Evolutionary conservation across 2,888 invertebrate species (phyloP).

Genomic region (Drosophila colorata): DNA sequence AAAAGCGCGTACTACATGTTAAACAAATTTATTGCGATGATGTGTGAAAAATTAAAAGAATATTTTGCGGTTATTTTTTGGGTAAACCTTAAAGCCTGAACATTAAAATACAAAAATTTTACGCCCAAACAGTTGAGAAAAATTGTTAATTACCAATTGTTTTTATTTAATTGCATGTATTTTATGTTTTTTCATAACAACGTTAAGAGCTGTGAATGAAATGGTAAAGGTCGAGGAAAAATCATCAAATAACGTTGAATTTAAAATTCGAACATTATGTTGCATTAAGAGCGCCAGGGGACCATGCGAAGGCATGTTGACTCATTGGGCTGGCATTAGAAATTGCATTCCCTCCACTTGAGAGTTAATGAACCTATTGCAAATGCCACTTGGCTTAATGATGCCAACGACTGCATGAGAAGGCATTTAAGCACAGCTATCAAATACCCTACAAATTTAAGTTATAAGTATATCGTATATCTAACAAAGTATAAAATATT

Average conservation of each 20-base stretch:
- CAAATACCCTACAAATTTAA: slow-evolving; percentile 18
- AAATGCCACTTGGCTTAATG: slow-evolving; percentile 31
- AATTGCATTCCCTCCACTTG: slow-evolving; percentile 3
- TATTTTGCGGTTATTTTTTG: slow-evolving; percentile 19
- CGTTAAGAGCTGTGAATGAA: neutral
- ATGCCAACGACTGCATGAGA: neutral
- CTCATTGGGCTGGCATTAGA: slow-evolving; percentile 5
- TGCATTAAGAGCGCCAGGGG: neutral
- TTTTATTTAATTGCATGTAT: slow-evolving; percentile 31
- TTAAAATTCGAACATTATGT: slow-evolving; percentile 2
- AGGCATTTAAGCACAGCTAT: neutral
- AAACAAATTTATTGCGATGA: slow-evolving; percentile 67
- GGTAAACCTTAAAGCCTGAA: slow-evolving; percentile 10
- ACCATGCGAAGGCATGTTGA: neutral
- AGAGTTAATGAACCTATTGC: slow-evolving; percentile 23
- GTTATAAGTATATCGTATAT: no score
- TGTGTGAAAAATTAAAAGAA: slow-evolving; percentile 69
- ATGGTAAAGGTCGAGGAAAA: slow-evolving; percentile 8
- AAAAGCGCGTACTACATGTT: slow-evolving; percentile 47
- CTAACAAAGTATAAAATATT: no score
- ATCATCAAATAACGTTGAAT: neutral
- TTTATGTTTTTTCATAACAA: slow-evolving; percentile 10
- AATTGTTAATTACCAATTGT: slow-evolving; percentile 30
- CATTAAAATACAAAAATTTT: slow-evolving; percentile 49
- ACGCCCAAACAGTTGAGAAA: slow-evolving; percentile 22